phyloP scores from a whole-genome alignment of 2,888 invertebrate species.

The Tipula helvola region DNA sequence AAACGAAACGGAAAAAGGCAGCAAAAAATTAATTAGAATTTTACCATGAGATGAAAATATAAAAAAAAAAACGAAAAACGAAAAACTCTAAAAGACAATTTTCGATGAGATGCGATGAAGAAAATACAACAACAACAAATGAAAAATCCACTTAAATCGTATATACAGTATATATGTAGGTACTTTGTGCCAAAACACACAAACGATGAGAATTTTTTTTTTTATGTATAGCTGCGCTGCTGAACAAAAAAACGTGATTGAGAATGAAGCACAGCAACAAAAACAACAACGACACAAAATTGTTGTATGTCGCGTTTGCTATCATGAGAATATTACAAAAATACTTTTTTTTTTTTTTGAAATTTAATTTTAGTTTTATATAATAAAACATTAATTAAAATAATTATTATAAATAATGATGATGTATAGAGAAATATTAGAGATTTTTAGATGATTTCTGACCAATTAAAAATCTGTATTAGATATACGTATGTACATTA shows the following conservation, averaged over 20 bases:
- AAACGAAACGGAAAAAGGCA: not conserved
- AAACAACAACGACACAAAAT: not conserved
- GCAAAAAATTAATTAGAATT: not conserved
- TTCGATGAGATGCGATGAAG: not conserved
- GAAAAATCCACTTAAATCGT: not conserved
- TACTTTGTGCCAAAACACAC: not conserved
- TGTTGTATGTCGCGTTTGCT: not conserved
- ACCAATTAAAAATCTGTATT: not conserved
- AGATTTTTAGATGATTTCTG: not conserved
- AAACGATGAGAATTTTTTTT: not conserved
- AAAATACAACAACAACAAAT: not conserved
- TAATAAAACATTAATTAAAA: not conserved
- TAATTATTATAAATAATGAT: not conserved
- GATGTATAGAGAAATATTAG: not conserved
- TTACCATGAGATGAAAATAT: not conserved
- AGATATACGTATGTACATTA: not conserved
- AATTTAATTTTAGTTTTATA: not conserved
- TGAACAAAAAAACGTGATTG: not conserved
- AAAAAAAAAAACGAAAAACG: not conserved
- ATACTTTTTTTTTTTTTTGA: not conserved
- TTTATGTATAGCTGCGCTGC: not conserved
- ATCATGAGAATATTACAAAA: not conserved
- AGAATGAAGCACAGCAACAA: not conserved
- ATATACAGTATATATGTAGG: not conserved
- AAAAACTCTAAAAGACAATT: not conserved